These are phyloP conservation scores for Myripristis murdjan DNA, from an alignment of 2,797 vertebrate genomes.

Conservation along the genomic window DNA sequence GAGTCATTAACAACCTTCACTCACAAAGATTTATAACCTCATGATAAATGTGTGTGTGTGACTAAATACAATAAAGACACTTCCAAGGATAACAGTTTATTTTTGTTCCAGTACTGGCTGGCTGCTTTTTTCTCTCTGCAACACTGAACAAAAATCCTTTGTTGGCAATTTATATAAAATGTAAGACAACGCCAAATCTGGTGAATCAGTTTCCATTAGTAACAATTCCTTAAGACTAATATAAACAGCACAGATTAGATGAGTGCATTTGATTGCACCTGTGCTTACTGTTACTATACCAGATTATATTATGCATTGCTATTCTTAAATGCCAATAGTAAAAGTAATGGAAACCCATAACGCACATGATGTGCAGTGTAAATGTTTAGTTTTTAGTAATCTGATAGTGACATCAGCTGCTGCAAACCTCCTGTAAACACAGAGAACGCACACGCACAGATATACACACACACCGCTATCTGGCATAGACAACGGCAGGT, in stretches of 20 bases:
- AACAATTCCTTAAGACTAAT: slow-evolving; percentile 2
- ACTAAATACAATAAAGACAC: slow-evolving; percentile 82
- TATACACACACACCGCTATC: slow-evolving; percentile 42
- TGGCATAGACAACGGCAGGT: slow-evolving; percentile 79
- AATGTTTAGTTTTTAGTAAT: slow-evolving; percentile 35
- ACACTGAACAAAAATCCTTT: slow-evolving; percentile 25
- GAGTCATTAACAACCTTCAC: slow-evolving; percentile 80
- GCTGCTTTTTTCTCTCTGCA: slow-evolving; percentile 34
- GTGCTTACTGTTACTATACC: slow-evolving; percentile 12
- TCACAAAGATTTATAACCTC: slow-evolving; percentile 80
- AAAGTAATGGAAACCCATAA: slow-evolving; percentile 39
- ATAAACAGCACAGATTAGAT: slow-evolving; percentile 4
- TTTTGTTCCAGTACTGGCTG: slow-evolving; percentile 56
- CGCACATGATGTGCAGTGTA: slow-evolving; percentile 27
- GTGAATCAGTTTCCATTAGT: slow-evolving; percentile 35
- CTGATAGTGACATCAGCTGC: slow-evolving; percentile 38
- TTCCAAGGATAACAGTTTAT: slow-evolving; percentile 81
- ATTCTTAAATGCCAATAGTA: slow-evolving; percentile 18
- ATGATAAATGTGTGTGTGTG: slow-evolving; percentile 78
- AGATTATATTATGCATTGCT: background rate
- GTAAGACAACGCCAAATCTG: slow-evolving; percentile 13
- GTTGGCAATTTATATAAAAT: slow-evolving; percentile 20
- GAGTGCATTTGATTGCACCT: slow-evolving; percentile 16
- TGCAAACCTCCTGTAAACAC: slow-evolving; percentile 37
- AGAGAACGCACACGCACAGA: slow-evolving; percentile 19